Base-by-base conservation (phyloP, 2,888 invertebrate species). In the Seladonia tumulorum region DNA sequence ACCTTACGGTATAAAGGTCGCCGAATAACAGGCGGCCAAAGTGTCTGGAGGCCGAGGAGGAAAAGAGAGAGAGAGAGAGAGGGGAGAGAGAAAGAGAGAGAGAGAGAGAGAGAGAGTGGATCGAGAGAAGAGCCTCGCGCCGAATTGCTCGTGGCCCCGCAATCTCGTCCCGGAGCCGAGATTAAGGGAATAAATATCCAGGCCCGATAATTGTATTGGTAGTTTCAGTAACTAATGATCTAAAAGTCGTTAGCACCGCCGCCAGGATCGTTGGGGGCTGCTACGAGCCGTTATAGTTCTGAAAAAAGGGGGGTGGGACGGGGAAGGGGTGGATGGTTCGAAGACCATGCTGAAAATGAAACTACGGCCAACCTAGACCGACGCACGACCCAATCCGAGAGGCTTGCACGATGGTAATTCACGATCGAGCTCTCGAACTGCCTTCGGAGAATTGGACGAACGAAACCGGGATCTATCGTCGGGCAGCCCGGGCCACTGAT, bases 201-300 rank as follows among this genome's bases (percentile, higher is more conserved):
- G 89, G 89, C 87, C 93, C 94, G 93, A 94, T 94, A 94, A 94
- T 94, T 95, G 94, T 94, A 94, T 94, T 93, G 94, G 95, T 94
- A 94, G 93, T 95, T 95, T 93, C 94, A 92, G 94, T 95, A 95
- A 95, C 94, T 95, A 95, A 95, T 95, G 94, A 94, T 94, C 94
- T 93, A 93, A 94, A 94, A 95, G 94, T 94, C 94, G 94, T 95
- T 95, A 94, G 90, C 93, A 85, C 92, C 87, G 92, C 88, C 91
- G 88, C 91, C 74, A 90, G 90, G 90, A 90, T 87, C 88, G 85
- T 87, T 85, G 86, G 88, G 89, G 89, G 66, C 89, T 90, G 90
- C 88, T 90, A 87, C 88, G 86, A 91, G 86, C 86, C 91, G 92
- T 91, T 89, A 90, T 88, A 89, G 60, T 18, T n/a, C 63, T 63